Conservation (phyloP, 2,888 invertebrate genomes). For the Macrophya annulata region DNA sequence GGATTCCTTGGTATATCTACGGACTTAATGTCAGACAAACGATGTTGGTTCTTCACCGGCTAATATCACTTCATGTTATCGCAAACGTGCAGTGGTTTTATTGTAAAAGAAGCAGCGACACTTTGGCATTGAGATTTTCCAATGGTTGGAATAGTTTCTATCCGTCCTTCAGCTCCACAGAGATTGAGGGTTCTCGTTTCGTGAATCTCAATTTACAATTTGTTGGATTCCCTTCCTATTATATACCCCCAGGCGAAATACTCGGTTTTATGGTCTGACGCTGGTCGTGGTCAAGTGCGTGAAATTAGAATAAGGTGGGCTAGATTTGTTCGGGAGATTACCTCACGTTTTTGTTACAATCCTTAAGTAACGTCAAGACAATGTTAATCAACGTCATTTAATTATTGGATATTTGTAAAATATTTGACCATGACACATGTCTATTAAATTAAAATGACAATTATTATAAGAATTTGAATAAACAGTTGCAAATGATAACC, state of each 20-base stretch:
- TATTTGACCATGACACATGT: neutral
- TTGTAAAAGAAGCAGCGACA: neutral
- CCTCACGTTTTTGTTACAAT: too few relatives aligned
- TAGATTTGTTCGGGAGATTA: neutral
- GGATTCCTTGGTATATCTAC: neutral
- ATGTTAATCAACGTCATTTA: neutral
- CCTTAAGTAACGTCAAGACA: neutral
- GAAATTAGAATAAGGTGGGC: neutral
- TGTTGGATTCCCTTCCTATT: too few relatives aligned
- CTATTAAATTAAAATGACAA: neutral
- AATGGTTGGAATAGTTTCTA: neutral
- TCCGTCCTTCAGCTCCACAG: neutral
- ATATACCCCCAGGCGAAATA: too few relatives aligned
- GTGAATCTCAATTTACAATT: neutral
- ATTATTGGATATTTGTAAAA: neutral
- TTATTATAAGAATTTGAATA: neutral
- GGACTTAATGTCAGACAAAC: neutral
- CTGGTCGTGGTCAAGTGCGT: neutral
- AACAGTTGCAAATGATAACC: slow-evolving; percentile 2
- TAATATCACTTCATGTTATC: neutral
- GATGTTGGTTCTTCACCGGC: neutral
- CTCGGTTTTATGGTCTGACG: neutral
- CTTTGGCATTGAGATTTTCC: neutral
- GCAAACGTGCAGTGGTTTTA: neutral
- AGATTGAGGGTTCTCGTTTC: neutral